These are phyloP conservation scores for Rotaria macrura DNA, from an alignment of 2,888 invertebrate species.

Conservation along the genomic window DNA sequence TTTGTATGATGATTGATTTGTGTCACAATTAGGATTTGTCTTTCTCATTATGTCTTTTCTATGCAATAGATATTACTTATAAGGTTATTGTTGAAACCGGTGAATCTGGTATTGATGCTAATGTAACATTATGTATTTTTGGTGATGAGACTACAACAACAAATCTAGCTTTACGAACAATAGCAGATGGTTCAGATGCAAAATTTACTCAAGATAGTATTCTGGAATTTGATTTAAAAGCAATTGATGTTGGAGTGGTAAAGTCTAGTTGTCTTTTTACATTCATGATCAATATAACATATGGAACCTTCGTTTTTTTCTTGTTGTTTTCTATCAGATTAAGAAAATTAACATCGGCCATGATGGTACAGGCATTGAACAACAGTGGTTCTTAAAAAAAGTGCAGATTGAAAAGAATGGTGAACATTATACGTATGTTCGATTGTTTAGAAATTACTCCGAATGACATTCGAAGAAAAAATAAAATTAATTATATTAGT, in stretches of 20 bases:
- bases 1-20: not conserved
- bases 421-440: not conserved
- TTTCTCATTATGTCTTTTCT: not conserved
- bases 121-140: not conserved
- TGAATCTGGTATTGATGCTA: not conserved
- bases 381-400: not conserved
- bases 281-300: not conserved
- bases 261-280: not conserved
- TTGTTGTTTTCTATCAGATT: not conserved
- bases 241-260: slow-evolving; percentile 6
- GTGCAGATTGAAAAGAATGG: not conserved
- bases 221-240: not conserved
- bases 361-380: not conserved
- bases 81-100: not conserved
- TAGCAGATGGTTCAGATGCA: not conserved
- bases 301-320: too few relatives aligned
- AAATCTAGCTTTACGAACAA: not conserved
- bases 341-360: not conserved
- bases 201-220: not conserved
- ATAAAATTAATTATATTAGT: not conserved
- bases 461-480: not conserved
- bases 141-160: not conserved
- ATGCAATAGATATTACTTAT: not conserved
- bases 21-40: too few relatives aligned
- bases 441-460: too few relatives aligned